A percentile compares a stretch with the other conserved stretches of the same genome.
Evolutionary conservation across 2,888 invertebrate genomes (phyloP).

Genomic region (Caenorhabditis zanzibari): DNA sequence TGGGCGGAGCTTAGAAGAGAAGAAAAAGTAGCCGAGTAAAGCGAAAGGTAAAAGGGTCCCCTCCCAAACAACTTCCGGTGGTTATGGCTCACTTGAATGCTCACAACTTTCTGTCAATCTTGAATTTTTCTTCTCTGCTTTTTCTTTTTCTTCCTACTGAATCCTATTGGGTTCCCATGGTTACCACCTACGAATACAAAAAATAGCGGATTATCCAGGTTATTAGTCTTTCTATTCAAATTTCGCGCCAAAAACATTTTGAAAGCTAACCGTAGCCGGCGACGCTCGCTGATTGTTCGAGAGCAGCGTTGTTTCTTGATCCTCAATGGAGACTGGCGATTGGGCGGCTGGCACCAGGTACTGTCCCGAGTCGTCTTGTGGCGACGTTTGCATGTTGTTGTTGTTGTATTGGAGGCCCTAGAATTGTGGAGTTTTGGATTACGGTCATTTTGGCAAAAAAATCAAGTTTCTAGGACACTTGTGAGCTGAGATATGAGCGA

Average conservation of each 20-base stretch:
- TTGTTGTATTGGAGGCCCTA: slow-evolving; percentile 55
- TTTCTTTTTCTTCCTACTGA: neutral
- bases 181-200: slow-evolving; percentile 6
- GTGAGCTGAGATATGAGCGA: neutral
- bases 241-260: too few species aligned
- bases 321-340: slow-evolving; percentile 75
- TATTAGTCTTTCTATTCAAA: too few species aligned
- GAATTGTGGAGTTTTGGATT: neutral
- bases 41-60: slow-evolving; percentile 28
- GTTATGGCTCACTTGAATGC: slow-evolving; percentile 58
- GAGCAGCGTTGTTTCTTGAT: slow-evolving; percentile 55
- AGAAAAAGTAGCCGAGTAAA: slow-evolving; percentile 46
- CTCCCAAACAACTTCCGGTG: slow-evolving; percentile 59
- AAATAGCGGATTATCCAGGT: slow-evolving; percentile 21
- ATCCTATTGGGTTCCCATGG: neutral
- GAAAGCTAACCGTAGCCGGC: slow-evolving; percentile 79
- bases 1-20: neutral
- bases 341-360: slow-evolving; percentile 49
- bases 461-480: too few species aligned
- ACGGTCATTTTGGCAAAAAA: too few species aligned
- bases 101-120: neutral
- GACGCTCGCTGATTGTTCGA: slow-evolving; percentile 74
- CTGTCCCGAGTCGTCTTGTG: slow-evolving; percentile 41
- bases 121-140: neutral
- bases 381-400: slow-evolving; percentile 65